Evolutionary conservation across 2,888 invertebrate genomes (phyloP), one percentile per base, ranked within the genome.

Genomic region (Drosophila phalerata): DNA sequence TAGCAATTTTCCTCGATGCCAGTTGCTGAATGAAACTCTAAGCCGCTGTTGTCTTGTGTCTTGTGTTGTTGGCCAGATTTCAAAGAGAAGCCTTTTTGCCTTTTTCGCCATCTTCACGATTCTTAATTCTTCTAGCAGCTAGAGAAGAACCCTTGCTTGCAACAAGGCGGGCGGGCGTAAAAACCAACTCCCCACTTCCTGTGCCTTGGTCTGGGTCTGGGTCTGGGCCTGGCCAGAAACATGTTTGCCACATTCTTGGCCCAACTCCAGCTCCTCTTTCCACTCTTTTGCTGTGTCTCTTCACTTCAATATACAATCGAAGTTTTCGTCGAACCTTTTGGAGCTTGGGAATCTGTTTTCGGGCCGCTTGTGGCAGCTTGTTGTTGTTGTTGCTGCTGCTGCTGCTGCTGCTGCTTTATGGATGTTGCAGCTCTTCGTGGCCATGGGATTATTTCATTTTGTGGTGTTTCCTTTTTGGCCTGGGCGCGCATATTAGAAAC

Each of bases 401-500:
- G 38, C 17, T 42, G 32, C 15, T 42, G 43, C 32, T 5, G 32
- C 40, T 53, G 56, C 56, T 67, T 65, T 65, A 65, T 55, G 69
- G 64, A 49, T 80, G 85, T 66, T 73, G 60, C 57, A 30, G 74
- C 63, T 63, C 63, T 71, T 69, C 55, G 76, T 71, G 89, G 78
- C 89, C 90, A 90, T 89, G 89, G 90, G 90, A 88, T 89, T 89
- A 85, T 87, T 89, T 87, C 88, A 89, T 89, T 87, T 89, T 89
- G 90, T 87, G 86, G 90, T 87, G 80, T 86, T 88, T 87, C 86
- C 90, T 84, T 89, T 87, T 87, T 73, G 69, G 66, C 68, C 61
- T 49, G 58, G 51, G 58, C 64, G 68, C 75, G 84, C 75, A 83
- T 79, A 77, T 85, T 88, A 88, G 90, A 86, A 87, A 85, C 89